Percentiles rank a stretch among this genome's conserved stretches.
These are phyloP conservation scores for Amblyopsis rosae DNA, from an alignment of 2,113 vertebrate species.

Conservation along the genomic window DNA sequence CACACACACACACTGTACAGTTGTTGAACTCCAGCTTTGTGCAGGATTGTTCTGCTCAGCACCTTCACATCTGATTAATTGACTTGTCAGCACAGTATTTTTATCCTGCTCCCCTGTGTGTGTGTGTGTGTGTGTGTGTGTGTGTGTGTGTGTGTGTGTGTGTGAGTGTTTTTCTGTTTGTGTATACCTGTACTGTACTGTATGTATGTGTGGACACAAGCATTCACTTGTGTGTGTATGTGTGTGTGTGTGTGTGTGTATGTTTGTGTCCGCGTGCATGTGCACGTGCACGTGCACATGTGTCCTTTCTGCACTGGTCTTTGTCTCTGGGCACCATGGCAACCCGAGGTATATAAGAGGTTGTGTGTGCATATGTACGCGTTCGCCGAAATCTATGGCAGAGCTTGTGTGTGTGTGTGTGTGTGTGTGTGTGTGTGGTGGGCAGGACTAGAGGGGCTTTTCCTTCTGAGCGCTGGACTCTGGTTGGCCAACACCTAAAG, in stretches of 20 bases:
- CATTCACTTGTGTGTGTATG: conserved; percentile 37
- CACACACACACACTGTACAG: too few species aligned
- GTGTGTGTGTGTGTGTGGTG: conserved; percentile 8
- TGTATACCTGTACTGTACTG: background rate
- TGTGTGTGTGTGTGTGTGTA: conserved; percentile 32
- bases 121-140: conserved; percentile 50
- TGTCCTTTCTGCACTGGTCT: background rate
- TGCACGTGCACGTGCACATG: conserved; percentile 6
- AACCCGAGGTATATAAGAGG: too few species aligned
- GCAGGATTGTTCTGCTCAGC: conserved; percentile 78
- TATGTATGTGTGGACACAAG: too few species aligned
- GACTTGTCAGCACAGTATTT: conserved; percentile 87
- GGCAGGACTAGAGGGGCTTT: too few species aligned
- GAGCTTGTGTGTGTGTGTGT: conserved; percentile 33
- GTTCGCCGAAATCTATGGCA: too few species aligned
- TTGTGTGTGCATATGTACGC: conserved; percentile 15
- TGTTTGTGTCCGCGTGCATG: conserved; percentile 38
- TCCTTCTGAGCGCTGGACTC: too few species aligned
- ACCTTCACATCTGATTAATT: conserved; percentile 87
- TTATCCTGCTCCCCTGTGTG: conserved; percentile 78
- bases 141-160: conserved; percentile 3
- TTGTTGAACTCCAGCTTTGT: too few species aligned
- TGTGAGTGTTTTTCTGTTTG: background rate
- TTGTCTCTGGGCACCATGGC: too few species aligned
- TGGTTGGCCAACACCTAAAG: too few species aligned